Evolutionary conservation across 2,888 invertebrate species (phyloP).

Genomic region (Caenorhabditis sinica): DNA sequence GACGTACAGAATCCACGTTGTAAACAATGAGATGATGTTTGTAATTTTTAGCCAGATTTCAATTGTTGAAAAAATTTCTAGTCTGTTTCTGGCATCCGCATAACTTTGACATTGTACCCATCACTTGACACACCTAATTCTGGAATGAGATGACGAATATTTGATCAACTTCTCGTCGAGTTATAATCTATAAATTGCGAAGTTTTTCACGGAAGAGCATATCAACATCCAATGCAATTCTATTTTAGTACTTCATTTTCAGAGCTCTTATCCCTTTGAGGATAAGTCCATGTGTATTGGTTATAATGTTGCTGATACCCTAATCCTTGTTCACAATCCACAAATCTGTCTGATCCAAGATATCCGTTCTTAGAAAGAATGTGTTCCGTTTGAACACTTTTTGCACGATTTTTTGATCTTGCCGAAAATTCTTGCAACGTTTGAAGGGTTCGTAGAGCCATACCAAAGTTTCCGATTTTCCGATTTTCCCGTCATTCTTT

Average conservation of each 20-base stretch:
- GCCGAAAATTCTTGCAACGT: neutral
- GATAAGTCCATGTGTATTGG: conserved; percentile 10
- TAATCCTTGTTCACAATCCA: conserved; percentile 6
- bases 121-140: conserved; percentile 29
- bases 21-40: conserved; percentile 43
- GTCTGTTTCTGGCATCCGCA: conserved; percentile 32
- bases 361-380: conserved; percentile 17
- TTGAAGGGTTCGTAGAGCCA: too few relatives aligned
- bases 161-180: conserved; percentile 24
- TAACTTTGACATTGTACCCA: conserved; percentile 43
- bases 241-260: neutral
- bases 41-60: conserved; percentile 10
- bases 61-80: conserved; percentile 17
- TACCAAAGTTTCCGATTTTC: neutral
- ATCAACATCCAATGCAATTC: neutral
- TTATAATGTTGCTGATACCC: conserved; percentile 13
- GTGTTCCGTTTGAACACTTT: neutral
- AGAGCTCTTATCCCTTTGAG: conserved; percentile 2
- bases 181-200: neutral
- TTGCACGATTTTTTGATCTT: neutral
- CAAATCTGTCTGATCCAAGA: conserved; percentile 34
- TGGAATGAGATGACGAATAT: conserved; percentile 8
- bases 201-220: neutral
- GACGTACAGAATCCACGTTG: conserved; percentile 11
- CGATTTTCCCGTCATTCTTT: too few relatives aligned